phyloP scores from a whole-genome alignment of 1,140 invertebrate species.

The Trichonephila clavipes region DNA sequence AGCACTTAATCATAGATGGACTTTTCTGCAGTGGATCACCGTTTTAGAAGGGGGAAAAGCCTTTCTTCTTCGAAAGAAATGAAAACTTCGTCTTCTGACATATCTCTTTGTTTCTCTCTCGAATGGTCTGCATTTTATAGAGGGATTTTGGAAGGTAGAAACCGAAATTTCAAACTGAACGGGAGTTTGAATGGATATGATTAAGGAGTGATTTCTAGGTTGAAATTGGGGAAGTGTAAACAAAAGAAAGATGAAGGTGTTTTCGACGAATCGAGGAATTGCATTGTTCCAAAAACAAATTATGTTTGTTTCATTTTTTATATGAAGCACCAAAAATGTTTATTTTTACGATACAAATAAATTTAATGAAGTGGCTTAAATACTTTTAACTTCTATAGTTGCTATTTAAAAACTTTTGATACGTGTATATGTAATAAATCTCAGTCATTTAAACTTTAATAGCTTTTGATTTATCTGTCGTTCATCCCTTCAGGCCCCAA shows the following conservation, averaged over 20 bases:
- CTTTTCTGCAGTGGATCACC: neutral
- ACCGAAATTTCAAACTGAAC: neutral
- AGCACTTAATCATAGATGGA: slow-evolving; percentile 30
- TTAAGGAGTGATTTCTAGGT: neutral
- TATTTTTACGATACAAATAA: too few relatives aligned
- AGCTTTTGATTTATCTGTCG: too few relatives aligned
- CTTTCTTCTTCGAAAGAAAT: neutral
- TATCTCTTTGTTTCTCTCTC: neutral
- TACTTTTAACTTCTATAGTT: too few relatives aligned
- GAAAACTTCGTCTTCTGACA: neutral
- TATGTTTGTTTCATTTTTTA: too few relatives aligned
- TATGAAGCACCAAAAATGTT: too few relatives aligned
- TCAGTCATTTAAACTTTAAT: too few relatives aligned
- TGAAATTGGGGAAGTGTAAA: neutral
- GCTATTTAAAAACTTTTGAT: too few relatives aligned
- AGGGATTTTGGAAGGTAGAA: neutral
- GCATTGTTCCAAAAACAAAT: neutral
- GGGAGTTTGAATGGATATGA: neutral
- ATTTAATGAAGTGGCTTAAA: too few relatives aligned
- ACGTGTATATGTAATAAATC: too few relatives aligned
- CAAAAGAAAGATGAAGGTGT: neutral
- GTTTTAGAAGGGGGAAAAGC: neutral
- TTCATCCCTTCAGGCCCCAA: too few relatives aligned
- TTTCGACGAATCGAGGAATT: neutral
- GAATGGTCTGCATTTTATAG: neutral